Evolutionary conservation across 2,113 vertebrate genomes (phyloP).

Genomic region (Pachypanchax playfairii): DNA sequence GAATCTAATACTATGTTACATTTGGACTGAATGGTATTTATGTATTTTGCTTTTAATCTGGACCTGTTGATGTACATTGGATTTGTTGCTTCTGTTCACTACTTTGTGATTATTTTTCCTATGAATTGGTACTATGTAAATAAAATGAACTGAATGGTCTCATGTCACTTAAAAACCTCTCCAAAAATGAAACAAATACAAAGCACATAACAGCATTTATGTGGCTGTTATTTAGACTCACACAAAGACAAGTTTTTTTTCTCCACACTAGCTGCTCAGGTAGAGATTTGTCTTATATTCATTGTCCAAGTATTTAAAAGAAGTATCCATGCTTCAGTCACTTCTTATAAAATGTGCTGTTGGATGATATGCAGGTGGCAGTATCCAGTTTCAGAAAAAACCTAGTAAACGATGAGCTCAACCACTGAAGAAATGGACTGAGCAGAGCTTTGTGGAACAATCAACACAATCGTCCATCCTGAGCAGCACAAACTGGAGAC

Average conservation of each 20-base stretch:
- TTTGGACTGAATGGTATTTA: too few relatives aligned
- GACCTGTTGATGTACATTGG: too few relatives aligned
- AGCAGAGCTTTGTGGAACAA: constrained; percentile 2
- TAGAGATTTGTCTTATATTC: constrained; percentile 27
- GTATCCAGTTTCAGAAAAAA: constrained; percentile 85
- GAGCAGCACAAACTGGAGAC: too few relatives aligned
- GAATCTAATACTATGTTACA: too few relatives aligned
- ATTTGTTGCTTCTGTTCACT: too few relatives aligned
- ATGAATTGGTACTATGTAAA: too few relatives aligned
- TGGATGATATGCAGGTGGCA: constrained; percentile 75
- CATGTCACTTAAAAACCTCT: constrained; percentile 60
- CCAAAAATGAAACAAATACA: constrained; percentile 56
- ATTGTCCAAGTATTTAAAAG: constrained; percentile 60
- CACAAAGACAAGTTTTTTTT: too few relatives aligned
- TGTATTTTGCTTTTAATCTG: too few relatives aligned
- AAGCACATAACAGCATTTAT: constrained; percentile 66
- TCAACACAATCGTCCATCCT: constrained; percentile 8
- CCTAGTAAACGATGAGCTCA: constrained; percentile 77
- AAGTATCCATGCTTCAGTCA: constrained; percentile 77
- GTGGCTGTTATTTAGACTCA: constrained; percentile 30
- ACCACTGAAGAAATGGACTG: constrained; percentile 64
- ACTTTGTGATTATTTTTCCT: too few relatives aligned
- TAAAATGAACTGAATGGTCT: too few relatives aligned
- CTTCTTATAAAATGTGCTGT: constrained; percentile 76
- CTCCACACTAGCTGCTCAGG: constrained; percentile 64